Conservation (phyloP, 1,140 invertebrate genomes). For the Camponotus pennsylvanicus region DNA sequence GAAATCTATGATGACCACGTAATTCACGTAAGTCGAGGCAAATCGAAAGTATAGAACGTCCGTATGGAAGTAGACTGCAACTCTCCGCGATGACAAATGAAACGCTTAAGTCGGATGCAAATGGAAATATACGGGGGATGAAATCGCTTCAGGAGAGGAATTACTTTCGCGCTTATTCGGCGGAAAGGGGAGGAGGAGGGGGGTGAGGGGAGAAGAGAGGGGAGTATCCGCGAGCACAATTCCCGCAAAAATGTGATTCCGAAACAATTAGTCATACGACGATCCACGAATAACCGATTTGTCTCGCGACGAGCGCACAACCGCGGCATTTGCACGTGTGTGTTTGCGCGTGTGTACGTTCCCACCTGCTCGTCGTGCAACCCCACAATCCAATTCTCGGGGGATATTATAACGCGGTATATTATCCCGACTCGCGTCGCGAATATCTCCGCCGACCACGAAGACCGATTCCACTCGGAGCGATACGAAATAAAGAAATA, state of each 20-base stretch:
- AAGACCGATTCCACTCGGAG: conserved; percentile 38
- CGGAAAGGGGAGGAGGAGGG: not conserved
- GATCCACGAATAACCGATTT: conserved; percentile 60
- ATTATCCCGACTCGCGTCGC: conserved; percentile 38
- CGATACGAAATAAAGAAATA: conserved; percentile 61
- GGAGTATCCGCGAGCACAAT: conserved; percentile 36
- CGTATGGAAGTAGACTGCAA: conserved; percentile 47
- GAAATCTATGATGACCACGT: conserved; percentile 48
- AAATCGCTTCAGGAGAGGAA: conserved; percentile 48
- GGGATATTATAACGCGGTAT: conserved; percentile 56
- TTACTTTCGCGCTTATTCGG: conserved; percentile 55
- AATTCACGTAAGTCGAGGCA: conserved; percentile 36
- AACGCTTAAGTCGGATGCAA: conserved; percentile 60
- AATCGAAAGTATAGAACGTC: conserved; percentile 40
- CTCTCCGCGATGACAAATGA: conserved; percentile 58
- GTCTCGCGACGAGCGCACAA: conserved; percentile 21
- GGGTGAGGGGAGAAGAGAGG: too few relatives aligned
- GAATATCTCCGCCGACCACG: conserved; percentile 51
- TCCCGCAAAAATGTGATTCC: conserved; percentile 58
- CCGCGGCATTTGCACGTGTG: too few relatives aligned
- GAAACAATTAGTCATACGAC: conserved; percentile 59
- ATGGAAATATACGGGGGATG: conserved; percentile 60
- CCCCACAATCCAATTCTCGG: conserved; percentile 54
- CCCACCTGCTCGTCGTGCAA: conserved; percentile 24
- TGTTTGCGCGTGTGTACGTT: not conserved